Percentiles rank a stretch among this genome's conserved stretches.
Evolutionary conservation across 2,113 vertebrate genomes (phyloP).

Genomic region (Collichthys lucidus): DNA sequence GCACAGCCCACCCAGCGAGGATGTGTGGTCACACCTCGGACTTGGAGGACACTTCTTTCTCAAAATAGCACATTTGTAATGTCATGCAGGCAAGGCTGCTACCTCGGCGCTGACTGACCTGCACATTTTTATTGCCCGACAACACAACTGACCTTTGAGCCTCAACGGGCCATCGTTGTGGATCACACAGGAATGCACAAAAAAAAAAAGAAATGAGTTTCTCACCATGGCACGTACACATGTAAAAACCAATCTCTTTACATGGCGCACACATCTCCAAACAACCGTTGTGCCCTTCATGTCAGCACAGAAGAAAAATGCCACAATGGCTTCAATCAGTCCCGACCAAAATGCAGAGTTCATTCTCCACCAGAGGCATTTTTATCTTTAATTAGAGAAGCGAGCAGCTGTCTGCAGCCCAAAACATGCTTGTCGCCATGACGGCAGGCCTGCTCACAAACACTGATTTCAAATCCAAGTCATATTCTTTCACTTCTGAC

Average conservation of each 20-base stretch:
- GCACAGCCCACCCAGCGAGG: conserved; percentile 60
- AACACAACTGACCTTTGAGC: conserved; percentile 81
- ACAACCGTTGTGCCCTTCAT: conserved; percentile 41
- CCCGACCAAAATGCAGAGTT: conserved; percentile 67
- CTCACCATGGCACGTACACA: conserved; percentile 14
- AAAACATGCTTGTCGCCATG: conserved; percentile 57
- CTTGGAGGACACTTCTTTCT: conserved; percentile 75
- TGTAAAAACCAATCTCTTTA: conserved; percentile 10
- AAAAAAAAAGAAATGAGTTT: not conserved
- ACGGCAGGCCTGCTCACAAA: conserved; percentile 44
- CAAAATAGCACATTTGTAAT: conserved; percentile 79
- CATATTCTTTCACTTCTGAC: conserved; percentile 31
- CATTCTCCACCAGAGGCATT: conserved; percentile 72
- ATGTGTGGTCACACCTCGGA: conserved; percentile 78
- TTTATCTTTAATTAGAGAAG: conserved; percentile 76
- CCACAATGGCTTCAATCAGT: conserved; percentile 66
- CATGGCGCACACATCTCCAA: not conserved
- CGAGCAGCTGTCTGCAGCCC: conserved; percentile 78
- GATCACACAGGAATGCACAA: conserved; percentile 31
- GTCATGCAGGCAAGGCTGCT: conserved; percentile 64
- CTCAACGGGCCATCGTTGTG: conserved; percentile 54
- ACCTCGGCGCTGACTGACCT: conserved; percentile 66
- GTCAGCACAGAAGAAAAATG: conserved; percentile 50
- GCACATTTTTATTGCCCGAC: conserved; percentile 72
- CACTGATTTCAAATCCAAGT: conserved; percentile 30